Percentiles rank a stretch among this genome's conserved stretches.
Conservation (phyloP, 2,888 invertebrate genomes). For the Leistus spinibarbis region DNA sequence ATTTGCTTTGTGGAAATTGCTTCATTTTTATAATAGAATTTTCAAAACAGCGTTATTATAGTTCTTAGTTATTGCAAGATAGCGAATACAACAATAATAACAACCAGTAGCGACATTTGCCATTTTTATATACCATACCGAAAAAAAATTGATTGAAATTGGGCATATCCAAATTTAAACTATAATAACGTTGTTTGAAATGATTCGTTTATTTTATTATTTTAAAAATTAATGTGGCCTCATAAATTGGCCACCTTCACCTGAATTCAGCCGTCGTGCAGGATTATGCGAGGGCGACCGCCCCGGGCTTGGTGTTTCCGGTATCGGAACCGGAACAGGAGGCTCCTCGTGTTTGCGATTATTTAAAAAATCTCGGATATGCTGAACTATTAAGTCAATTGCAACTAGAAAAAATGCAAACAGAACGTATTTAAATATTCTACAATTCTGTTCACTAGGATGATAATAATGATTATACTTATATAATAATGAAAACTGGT, state of each 20-base stretch:
- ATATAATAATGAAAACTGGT: background rate
- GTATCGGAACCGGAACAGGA: background rate
- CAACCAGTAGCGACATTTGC: too few relatives aligned
- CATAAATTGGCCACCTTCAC: slow-evolving; percentile 48
- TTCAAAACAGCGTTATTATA: background rate
- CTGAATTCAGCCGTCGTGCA: slow-evolving; percentile 46
- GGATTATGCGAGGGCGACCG: slow-evolving; percentile 45
- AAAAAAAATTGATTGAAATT: background rate
- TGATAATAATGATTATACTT: too few relatives aligned
- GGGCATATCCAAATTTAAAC: too few relatives aligned
- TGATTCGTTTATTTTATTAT: background rate
- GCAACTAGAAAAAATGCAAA: slow-evolving; percentile 70
- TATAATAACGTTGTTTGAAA: background rate
- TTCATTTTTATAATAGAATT: background rate
- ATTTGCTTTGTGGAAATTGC: background rate
- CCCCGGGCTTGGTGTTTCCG: slow-evolving; percentile 32
- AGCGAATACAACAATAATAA: too few relatives aligned
- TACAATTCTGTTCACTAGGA: too few relatives aligned
- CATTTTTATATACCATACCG: too few relatives aligned
- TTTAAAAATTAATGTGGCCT: slow-evolving; percentile 48
- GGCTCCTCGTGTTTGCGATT: slow-evolving; percentile 57
- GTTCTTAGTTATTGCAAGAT: too few relatives aligned
- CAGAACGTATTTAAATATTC: background rate
- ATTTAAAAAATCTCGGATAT: slow-evolving; percentile 88
- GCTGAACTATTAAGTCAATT: slow-evolving; percentile 96